These are phyloP conservation scores for Forficula auricularia DNA, from an alignment of 1,140 invertebrate genomes.

Conservation along the genomic window DNA sequence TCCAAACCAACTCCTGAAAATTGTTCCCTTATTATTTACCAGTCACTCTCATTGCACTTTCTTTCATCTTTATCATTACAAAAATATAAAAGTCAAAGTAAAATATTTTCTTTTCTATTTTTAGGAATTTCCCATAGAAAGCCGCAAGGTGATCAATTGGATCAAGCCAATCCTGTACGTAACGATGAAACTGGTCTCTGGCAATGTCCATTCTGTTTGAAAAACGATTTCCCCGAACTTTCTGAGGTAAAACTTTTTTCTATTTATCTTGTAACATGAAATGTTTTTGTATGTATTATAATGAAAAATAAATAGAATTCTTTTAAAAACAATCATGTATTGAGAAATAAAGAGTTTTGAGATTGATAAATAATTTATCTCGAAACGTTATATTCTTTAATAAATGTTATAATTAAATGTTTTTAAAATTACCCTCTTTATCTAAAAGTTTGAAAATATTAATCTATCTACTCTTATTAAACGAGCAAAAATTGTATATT, in stretches of 20 bases:
- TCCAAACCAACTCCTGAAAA: no score
- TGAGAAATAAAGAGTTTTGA: not conserved
- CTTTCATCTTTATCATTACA: no score
- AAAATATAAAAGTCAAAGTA: no score
- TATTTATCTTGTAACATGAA: not conserved
- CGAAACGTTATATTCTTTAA: no score
- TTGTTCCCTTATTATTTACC: not conserved
- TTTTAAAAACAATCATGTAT: not conserved
- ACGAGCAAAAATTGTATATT: no score
- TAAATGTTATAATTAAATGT: no score
- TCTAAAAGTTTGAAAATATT: no score
- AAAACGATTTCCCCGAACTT: conserved; percentile 86
- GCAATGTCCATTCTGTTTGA: conserved; percentile 94
- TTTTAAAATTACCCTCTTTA: no score
- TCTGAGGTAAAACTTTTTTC: conserved; percentile 46
- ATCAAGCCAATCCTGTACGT: conserved; percentile 85
- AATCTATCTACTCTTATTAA: no score
- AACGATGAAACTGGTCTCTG: conserved; percentile 87
- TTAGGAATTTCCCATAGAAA: conserved; percentile 61
- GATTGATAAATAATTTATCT: no score
- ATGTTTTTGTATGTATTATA: conserved; percentile 3
- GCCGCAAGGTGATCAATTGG: conserved; percentile 80
- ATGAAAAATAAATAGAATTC: not conserved
- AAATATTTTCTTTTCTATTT: no score
- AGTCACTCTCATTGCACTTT: no score